Evolutionary conservation across 2,113 vertebrate genomes (phyloP), one percentile per base, ranked within the genome.

Genomic region (Paradisaea rubra): DNA sequence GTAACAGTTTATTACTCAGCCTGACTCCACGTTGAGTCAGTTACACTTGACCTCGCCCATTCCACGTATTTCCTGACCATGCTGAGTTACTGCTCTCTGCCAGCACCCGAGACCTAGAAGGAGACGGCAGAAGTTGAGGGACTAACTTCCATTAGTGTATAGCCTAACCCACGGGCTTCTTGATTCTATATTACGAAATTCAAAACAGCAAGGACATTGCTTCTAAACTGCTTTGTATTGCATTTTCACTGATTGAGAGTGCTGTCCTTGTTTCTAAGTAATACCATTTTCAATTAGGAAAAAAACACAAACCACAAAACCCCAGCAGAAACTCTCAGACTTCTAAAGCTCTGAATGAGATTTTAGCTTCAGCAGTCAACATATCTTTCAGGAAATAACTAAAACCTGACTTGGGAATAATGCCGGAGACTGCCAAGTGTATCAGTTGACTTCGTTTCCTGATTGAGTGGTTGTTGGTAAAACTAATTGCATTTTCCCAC

Each of bases 341-440:
- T 95, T 94, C 10, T 88, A 37, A 87, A 91, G 28, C 63, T 81
- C 42, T 39, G 63, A 82, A 85, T 60, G 66, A 87, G 69, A 91
- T 87, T 88, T 79, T 83, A 81, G 68, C 59, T 85, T 87, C 47
- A 88, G 42, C 47, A 57, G 63, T 77, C 66, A 89, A 76, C 42
- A 11, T 93, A 41, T 56, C 50, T 91, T 95, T 86, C 71, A 93
- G 81, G 74, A 94, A 86, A 89, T 82, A 94, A 50, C 79, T 77
- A 66, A 93, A 82, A 44, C 45, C 64, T 93, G 66, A 35, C 53
- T 71, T 83, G 68, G 47, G 47, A 83, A 45, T 63, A 82, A 19
- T 33, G 53, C 21, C 44, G 66, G 63, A 88, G 79, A 31, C 81
- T 94, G 89, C 65, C 73, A 95, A 88, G 20, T 63, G 7, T 88